Percentiles rank a stretch among this genome's conserved stretches.
These are phyloP conservation scores for Cheilosia scutellata DNA, from an alignment of 2,888 invertebrate species.

Conservation along the genomic window DNA sequence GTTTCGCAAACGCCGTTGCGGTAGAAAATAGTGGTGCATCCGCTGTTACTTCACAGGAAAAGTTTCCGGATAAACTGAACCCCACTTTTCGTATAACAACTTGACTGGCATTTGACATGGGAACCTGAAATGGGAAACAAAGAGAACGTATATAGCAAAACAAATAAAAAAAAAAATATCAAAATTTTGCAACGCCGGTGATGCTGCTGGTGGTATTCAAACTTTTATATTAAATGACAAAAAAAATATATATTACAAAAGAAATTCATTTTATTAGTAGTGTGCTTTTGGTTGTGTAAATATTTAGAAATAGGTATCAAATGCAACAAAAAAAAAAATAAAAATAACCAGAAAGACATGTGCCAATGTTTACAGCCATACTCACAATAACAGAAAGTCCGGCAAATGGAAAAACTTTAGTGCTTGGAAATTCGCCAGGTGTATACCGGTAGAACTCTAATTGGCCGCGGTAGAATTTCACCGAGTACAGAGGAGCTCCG, in stretches of 20 bases:
- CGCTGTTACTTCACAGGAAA: slow-evolving; percentile 92
- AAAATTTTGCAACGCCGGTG: background rate
- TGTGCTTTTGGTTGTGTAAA: slow-evolving; percentile 5
- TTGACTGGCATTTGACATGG: slow-evolving; percentile 90
- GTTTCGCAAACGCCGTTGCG: slow-evolving; percentile 87
- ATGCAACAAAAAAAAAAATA: slow-evolving; percentile 23
- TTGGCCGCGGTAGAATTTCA: slow-evolving; percentile 94
- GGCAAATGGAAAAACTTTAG: slow-evolving; percentile 89
- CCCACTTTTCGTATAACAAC: slow-evolving; percentile 89
- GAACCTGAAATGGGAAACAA: slow-evolving; percentile 85
- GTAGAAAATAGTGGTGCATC: slow-evolving; percentile 90
- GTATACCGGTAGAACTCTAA: slow-evolving; percentile 94
- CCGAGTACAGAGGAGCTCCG: slow-evolving; percentile 90
- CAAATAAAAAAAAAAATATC: slow-evolving; percentile 1
- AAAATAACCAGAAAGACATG: slow-evolving; percentile 34
- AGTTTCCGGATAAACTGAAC: slow-evolving; percentile 90
- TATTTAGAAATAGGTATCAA: slow-evolving; percentile 28
- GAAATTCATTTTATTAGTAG: slow-evolving; percentile 50
- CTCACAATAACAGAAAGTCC: slow-evolving; percentile 94
- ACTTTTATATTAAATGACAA: slow-evolving; percentile 25
- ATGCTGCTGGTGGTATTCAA: slow-evolving; percentile 20
- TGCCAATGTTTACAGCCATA: slow-evolving; percentile 79
- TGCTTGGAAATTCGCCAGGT: slow-evolving; percentile 89
- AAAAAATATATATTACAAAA: slow-evolving; percentile 25
- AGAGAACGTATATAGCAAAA: background rate